Conservation (phyloP, 2,888 invertebrate species). For the Diaprepes abbreviatus region DNA sequence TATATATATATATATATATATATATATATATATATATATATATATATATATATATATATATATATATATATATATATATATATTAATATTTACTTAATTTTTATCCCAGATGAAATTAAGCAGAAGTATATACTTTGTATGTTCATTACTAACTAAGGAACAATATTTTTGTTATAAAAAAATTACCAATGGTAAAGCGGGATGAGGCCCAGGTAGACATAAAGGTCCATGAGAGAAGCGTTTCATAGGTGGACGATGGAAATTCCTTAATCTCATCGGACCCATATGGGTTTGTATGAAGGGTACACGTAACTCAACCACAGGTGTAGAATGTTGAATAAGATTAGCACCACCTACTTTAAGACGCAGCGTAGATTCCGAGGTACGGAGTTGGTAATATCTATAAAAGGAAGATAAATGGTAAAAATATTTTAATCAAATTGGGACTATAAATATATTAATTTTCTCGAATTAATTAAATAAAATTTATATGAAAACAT, state of each 20-base stretch:
- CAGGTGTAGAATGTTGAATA: conserved; percentile 97
- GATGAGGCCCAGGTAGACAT: conserved; percentile 80
- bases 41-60: no score
- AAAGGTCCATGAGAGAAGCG: conserved; percentile 88
- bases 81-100: no score
- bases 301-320: conserved; percentile 92
- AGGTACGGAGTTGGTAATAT: conserved; percentile 92
- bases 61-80: no score
- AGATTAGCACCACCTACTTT: conserved; percentile 92
- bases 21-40: no score
- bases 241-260: conserved; percentile 93
- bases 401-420: conserved; percentile 74
- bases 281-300: conserved; percentile 97
- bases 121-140: no score
- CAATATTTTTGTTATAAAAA: no score
- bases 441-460: no score
- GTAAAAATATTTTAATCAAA: no score
- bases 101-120: no score
- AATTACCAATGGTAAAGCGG: conserved; percentile 80
- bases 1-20: no score
- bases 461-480: background rate
- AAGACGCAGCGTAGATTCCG: conserved; percentile 81
- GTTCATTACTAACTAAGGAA: no score
- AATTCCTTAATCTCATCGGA: conserved; percentile 85
- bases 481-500: background rate